These are phyloP conservation scores for Mythimna lalbum DNA, from an alignment of 2,888 invertebrate genomes.

Conservation along the genomic window DNA sequence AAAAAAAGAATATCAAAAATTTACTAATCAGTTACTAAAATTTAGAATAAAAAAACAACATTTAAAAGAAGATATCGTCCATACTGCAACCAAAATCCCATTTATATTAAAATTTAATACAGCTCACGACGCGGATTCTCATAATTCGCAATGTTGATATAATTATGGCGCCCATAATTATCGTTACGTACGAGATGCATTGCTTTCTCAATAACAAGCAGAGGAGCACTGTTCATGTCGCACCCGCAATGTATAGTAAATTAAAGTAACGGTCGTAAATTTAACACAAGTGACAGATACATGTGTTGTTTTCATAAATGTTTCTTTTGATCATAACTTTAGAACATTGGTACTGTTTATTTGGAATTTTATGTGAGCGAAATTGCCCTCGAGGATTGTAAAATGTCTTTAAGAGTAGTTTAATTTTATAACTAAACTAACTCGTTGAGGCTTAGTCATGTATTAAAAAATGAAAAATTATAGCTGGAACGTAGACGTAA, in stretches of 20 bases:
- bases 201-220: constrained; percentile 31
- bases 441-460: neutral
- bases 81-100: constrained; percentile 12
- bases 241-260: constrained; percentile 37
- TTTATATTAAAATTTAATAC: constrained; percentile 33
- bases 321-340: constrained; percentile 57
- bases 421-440: constrained; percentile 10
- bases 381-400: constrained; percentile 29
- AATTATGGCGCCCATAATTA: constrained; percentile 46
- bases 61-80: neutral
- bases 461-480: neutral
- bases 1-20: no score
- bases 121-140: constrained; percentile 15
- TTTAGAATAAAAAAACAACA: no score
- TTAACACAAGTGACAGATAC: constrained; percentile 48
- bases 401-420: constrained; percentile 21
- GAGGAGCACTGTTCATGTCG: constrained; percentile 12
- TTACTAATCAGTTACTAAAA: no score
- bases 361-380: constrained; percentile 36
- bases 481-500: neutral
- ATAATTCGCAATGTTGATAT: constrained; percentile 46
- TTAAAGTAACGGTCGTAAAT: constrained; percentile 48
- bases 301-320: constrained; percentile 56
- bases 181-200: constrained; percentile 36
- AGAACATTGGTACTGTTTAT: constrained; percentile 39